A percentile compares a stretch with the other conserved stretches of the same genome.
phyloP scores from a whole-genome alignment of 2,888 invertebrate species.

The Plebejus melissa region DNA sequence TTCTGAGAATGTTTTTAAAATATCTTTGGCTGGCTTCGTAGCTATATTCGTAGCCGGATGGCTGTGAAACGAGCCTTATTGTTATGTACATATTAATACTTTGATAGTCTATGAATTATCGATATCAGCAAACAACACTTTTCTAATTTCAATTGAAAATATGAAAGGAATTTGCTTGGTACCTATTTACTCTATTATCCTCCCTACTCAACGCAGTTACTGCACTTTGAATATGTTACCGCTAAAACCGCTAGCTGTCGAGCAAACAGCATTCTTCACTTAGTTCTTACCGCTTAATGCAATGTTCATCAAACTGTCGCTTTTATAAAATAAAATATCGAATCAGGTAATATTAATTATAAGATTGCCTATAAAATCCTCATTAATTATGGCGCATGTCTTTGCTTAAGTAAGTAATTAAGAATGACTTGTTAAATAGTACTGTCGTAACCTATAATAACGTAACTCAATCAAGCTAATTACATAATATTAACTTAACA shows the following conservation, averaged over 20 bases:
- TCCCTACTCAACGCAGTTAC: not conserved
- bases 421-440: not conserved
- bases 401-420: not conserved
- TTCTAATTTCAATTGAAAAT: not conserved
- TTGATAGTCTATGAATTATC: too few species aligned
- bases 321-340: not conserved
- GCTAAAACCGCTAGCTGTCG: not conserved
- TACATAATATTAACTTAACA: not conserved
- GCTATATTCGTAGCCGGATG: too few species aligned
- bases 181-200: not conserved
- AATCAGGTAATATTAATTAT: not conserved
- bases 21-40: too few species aligned
- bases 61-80: too few species aligned
- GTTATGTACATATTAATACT: too few species aligned
- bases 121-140: not conserved
- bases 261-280: not conserved
- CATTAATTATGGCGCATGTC: conserved; percentile 50
- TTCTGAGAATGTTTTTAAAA: too few species aligned
- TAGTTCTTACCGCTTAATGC: not conserved
- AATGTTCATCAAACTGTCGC: not conserved
- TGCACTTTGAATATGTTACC: not conserved
- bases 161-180: not conserved
- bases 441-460: not conserved
- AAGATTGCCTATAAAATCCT: conserved; percentile 43
- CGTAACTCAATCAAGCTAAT: not conserved